These are phyloP conservation scores for Crotalus horridus DNA, from an alignment of 2,113 vertebrate genomes.

Conservation along the genomic window DNA sequence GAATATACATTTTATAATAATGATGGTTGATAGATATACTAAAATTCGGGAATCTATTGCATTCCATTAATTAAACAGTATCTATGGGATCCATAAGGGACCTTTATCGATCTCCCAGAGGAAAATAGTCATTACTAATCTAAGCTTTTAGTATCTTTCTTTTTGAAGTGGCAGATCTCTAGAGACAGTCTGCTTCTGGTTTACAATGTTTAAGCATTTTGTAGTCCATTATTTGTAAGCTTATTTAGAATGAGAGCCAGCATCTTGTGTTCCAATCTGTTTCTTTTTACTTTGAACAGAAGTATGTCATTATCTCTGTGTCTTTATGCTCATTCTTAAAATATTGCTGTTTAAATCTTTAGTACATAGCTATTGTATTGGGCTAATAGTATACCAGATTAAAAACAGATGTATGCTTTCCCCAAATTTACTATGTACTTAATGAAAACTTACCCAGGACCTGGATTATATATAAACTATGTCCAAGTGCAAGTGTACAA, in stretches of 20 bases:
- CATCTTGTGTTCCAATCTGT: slow-evolving; percentile 21
- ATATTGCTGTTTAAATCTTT: accelerated
- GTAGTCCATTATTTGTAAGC: background rate
- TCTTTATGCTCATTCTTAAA: background rate
- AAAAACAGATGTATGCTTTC: background rate
- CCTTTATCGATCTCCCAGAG: background rate
- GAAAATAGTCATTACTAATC: background rate
- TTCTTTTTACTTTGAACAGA: slow-evolving; percentile 28
- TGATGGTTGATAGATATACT: background rate
- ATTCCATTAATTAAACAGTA: background rate
- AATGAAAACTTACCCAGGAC: background rate
- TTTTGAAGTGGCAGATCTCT: background rate
- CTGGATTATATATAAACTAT: background rate
- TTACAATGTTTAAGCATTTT: slow-evolving; percentile 11
- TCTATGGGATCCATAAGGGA: background rate
- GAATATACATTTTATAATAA: background rate
- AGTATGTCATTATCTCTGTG: accelerated
- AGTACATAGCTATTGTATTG: background rate
- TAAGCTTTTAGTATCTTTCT: background rate
- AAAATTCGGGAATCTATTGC: background rate
- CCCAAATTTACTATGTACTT: background rate
- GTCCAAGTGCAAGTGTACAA: background rate
- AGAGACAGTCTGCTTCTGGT: background rate
- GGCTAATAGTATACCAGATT: background rate
- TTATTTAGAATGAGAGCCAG: slow-evolving; percentile 11